Base-by-base conservation (phyloP, 2,888 invertebrate genomes). In the Boloria selene region DNA sequence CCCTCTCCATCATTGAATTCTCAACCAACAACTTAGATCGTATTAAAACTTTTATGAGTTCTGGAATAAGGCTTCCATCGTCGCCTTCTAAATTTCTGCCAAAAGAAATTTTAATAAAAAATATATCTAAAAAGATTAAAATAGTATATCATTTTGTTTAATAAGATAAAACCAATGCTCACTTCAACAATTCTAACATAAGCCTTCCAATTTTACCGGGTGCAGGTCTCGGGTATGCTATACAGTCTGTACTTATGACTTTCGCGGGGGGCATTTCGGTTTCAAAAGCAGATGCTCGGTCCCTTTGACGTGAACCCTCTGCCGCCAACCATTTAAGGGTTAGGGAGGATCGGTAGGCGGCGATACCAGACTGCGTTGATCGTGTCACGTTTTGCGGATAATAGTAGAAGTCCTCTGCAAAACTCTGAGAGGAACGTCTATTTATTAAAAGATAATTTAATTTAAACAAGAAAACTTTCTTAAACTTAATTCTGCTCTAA, bases 281-380 rank as follows among this genome's bases (percentile, higher is more conserved):
- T 68, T 84, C 86, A 70, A 84, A 88, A 4, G 84, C 84, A 0
- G 78, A 76, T 0, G 80, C 87, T 65, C 89, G 72, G 55, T 88
- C 85, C 38, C 88, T 77, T 68, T 90, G 90, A 3, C 88, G 74
- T 18, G 70, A 66, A 63, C 89, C 88, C 52, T 89, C 88, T 0
- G 86, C 87, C 0, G 83, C 83, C 65, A 88, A 59, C 90, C 89
- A 88, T 75, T 90, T 88, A 70, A 89, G 73, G 2, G 89, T 89
- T 13, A 90, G 68, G 0, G 84, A 84, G 16, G 90, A 86, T 0
- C 89, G 78, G 72, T 88, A 88, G 5, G 84, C 85, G 0, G 81
- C 83, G 61, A 89, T 78, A 0, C 85, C 86, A 3, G 83, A 77
- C 0, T 83, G 64, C 0, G 86, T 83, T 0, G 79, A 74, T 1